Percentiles rank a stretch among this genome's conserved stretches.
phyloP scores from a whole-genome alignment of 2,113 vertebrate species.

The Tragelaphus scriptus region DNA sequence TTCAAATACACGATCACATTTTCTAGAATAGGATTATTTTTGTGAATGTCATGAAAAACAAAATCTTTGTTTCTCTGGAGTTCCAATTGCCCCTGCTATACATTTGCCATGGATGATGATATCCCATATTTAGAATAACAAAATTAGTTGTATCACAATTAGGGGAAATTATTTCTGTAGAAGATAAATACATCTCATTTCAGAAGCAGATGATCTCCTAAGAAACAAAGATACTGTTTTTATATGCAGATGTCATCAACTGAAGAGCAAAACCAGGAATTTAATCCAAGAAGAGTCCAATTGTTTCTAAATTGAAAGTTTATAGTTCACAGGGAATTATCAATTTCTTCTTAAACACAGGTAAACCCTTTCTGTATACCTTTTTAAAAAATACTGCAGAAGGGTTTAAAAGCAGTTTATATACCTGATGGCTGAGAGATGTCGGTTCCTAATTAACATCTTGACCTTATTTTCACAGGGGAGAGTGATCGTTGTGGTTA shows the following conservation, averaged over 20 bases:
- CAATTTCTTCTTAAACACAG: background rate
- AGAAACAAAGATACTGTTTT: constrained; percentile 56
- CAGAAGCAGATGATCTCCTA: constrained; percentile 52
- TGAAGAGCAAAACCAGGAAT: constrained; percentile 35
- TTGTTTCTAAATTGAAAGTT: constrained; percentile 51
- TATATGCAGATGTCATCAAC: background rate
- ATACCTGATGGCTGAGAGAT: background rate
- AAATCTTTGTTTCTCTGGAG: constrained; percentile 43
- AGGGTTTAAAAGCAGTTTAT: background rate
- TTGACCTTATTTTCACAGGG: background rate
- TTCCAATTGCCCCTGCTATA: constrained; percentile 21
- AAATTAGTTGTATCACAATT: constrained; percentile 49
- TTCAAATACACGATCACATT: constrained; percentile 52
- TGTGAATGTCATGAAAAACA: constrained; percentile 11
- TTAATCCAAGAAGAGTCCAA: background rate
- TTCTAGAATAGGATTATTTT: constrained; percentile 45
- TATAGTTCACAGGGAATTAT: constrained; percentile 14
- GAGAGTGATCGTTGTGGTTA: background rate
- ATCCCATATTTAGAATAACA: constrained; percentile 37
- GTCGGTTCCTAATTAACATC: background rate
- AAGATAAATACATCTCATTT: constrained; percentile 54
- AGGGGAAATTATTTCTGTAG: constrained; percentile 49
- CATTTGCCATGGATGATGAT: background rate
- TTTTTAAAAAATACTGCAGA: background rate
- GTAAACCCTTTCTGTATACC: background rate